These are phyloP conservation scores for Zaprionus inermis DNA, from an alignment of 1,140 invertebrate genomes.

Conservation along the genomic window DNA sequence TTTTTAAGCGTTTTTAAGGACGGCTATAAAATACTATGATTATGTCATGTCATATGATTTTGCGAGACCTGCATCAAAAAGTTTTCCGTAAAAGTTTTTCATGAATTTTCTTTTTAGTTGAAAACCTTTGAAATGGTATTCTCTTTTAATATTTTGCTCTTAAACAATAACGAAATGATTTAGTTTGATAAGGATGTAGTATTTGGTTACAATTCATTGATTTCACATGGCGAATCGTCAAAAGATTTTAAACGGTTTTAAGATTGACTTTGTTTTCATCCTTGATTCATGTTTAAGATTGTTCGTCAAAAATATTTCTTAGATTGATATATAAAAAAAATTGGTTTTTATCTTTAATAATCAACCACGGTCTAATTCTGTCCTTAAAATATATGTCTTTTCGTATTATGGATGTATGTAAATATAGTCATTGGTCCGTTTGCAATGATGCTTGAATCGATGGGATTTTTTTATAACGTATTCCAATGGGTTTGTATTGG, in stretches of 20 bases:
- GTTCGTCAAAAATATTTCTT: neutral
- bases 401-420: constrained; percentile 32
- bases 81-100: constrained; percentile 19
- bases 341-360: constrained; percentile 8
- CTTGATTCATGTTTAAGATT: neutral
- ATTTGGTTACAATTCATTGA: neutral
- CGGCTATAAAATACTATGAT: constrained; percentile 35
- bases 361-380: constrained; percentile 16
- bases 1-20: constrained; percentile 49
- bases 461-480: neutral
- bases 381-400: constrained; percentile 41
- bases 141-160: constrained; percentile 1
- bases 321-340: neutral
- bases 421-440: constrained; percentile 57
- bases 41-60: constrained; percentile 2
- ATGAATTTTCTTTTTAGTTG: constrained; percentile 12
- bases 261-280: neutral
- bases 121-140: constrained; percentile 19
- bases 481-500: neutral
- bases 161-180: constrained; percentile 6
- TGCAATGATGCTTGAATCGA: neutral
- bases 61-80: neutral
- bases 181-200: neutral
- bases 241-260: constrained; percentile 80
- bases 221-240: constrained; percentile 25